A percentile compares a stretch with the other conserved stretches of the same genome.
Conservation (phyloP, 2,797 vertebrate genomes). For the Brachyalestes nurse region DNA sequence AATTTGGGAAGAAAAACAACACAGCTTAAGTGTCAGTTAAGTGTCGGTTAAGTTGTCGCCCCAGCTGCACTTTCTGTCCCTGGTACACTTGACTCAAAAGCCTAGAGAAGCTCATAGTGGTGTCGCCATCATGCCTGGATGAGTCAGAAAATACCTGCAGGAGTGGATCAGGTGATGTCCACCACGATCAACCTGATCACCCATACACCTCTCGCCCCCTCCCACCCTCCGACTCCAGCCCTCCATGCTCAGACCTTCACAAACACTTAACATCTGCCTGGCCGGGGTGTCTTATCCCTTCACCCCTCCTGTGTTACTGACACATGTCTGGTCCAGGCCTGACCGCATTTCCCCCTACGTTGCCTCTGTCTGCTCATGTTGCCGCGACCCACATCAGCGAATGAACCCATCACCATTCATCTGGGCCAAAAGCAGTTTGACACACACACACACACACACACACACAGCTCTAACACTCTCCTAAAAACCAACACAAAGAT, state of each 20-base stretch:
- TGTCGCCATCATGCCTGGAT: conserved; percentile 31
- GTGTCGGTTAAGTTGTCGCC: neutral
- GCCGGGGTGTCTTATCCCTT: conserved; percentile 63
- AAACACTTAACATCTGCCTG: conserved; percentile 69
- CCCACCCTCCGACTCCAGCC: conserved; percentile 12
- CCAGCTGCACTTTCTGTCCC: neutral
- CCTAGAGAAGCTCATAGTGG: neutral
- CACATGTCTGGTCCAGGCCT: conserved; percentile 67
- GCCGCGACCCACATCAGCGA: conserved; percentile 63
- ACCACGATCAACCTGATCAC: conserved; percentile 48
- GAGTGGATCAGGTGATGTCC: conserved; percentile 55
- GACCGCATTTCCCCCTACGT: conserved; percentile 51
- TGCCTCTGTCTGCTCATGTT: conserved; percentile 72
- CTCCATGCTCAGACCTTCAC: conserved; percentile 68
- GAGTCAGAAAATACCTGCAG: conserved; percentile 56
- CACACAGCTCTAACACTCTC: conserved; percentile 19
- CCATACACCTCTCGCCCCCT: conserved; percentile 36
- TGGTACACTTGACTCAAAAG: conserved; percentile 9
- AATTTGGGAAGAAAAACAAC: too few species aligned
- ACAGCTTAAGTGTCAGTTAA: neutral
- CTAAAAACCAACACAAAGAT: conserved; percentile 34
- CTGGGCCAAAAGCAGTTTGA: conserved; percentile 57
- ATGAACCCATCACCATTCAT: conserved; percentile 46
- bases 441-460: conserved; percentile 40
- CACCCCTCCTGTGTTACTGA: conserved; percentile 67